Conservation (phyloP, 2,797 vertebrate species). For the Chaunax sp. region DNA sequence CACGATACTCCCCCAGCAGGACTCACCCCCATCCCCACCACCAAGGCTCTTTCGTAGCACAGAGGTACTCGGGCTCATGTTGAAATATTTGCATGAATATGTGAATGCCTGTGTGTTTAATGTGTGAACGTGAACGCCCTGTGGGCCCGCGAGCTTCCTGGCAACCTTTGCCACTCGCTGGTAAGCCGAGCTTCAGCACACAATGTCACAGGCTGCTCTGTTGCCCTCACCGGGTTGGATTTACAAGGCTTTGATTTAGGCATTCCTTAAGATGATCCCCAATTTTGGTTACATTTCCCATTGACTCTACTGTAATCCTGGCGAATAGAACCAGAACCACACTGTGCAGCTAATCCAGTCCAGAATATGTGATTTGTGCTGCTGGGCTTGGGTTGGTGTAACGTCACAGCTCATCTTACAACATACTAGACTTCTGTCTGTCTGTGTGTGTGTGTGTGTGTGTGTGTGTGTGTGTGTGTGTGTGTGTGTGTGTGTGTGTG, state of each 20-base stretch:
- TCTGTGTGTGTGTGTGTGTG: no score
- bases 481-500: no score
- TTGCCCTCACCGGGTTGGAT: slow-evolving; percentile 34
- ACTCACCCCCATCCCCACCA: background rate
- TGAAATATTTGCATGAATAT: slow-evolving; percentile 26
- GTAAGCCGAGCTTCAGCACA: slow-evolving; percentile 37
- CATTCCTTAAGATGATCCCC: slow-evolving; percentile 46
- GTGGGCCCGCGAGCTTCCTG: slow-evolving; percentile 43
- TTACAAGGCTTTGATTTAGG: slow-evolving; percentile 51
- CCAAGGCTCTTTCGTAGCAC: slow-evolving; percentile 2
- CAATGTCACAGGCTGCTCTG: slow-evolving; percentile 28
- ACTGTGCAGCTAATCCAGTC: slow-evolving; percentile 12
- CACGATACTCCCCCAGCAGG: slow-evolving; percentile 9
- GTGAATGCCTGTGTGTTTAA: slow-evolving; percentile 21
- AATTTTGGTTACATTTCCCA: slow-evolving; percentile 44
- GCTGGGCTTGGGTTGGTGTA: background rate
- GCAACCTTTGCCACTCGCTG: slow-evolving; percentile 56
- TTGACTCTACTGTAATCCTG: slow-evolving; percentile 44
- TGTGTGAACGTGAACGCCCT: slow-evolving; percentile 25
- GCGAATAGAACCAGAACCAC: slow-evolving; percentile 24
- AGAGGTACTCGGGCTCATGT: slow-evolving; percentile 10
- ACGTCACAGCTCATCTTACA: background rate
- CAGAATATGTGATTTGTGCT: background rate
- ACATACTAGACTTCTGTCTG: slow-evolving; percentile 35
- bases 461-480: no score